Evolutionary conservation across 2,888 invertebrate species (phyloP), one percentile per base, ranked within the genome.

Genomic region (Osedax frankpressi): DNA sequence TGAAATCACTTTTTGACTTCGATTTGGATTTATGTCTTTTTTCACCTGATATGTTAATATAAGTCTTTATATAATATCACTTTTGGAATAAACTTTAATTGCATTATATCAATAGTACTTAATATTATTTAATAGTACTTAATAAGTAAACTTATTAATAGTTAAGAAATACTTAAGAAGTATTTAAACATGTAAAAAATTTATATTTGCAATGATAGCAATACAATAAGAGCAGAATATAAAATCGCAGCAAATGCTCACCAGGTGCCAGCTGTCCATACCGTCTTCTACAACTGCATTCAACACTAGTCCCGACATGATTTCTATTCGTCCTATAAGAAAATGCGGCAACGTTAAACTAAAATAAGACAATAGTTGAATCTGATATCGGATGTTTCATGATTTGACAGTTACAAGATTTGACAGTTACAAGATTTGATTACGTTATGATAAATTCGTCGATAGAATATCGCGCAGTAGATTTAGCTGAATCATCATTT

Each of bases 1-100:
- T 0, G 97, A 96, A 75, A 98, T 96, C 91, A 98, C 82, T 77
- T 83, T 81, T 70, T 74, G 76, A 28, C 73, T 63, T 44, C 44
- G 6, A 19, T 44, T 44, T 11, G 44, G 44, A 44, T 44, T 44
- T 44, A 19, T 44, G 19, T 44, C 44, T 44, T 19, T 44, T 44
- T 44, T 44, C 44, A 44, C 44, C 44, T 44, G 44, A 19, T 44
- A n/a, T n/a, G n/a, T n/a, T n/a, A n/a, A n/a, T n/a, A n/a, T n/a
- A n/a, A n/a, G n/a, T n/a, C n/a, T n/a, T n/a, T n/a, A n/a, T n/a
- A n/a, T n/a, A n/a, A n/a, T n/a, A n/a, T n/a, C n/a, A n/a, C n/a
- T n/a, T n/a, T n/a, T n/a, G n/a, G n/a, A n/a, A n/a, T n/a, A n/a
- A n/a, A n/a, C n/a, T n/a, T n/a, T n/a, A n/a, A n/a, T n/a, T n/a